These are phyloP conservation scores for Zoanthus gigantus DNA, from an alignment of 92 coral and sea anemone genomes.

Conservation along the genomic window DNA sequence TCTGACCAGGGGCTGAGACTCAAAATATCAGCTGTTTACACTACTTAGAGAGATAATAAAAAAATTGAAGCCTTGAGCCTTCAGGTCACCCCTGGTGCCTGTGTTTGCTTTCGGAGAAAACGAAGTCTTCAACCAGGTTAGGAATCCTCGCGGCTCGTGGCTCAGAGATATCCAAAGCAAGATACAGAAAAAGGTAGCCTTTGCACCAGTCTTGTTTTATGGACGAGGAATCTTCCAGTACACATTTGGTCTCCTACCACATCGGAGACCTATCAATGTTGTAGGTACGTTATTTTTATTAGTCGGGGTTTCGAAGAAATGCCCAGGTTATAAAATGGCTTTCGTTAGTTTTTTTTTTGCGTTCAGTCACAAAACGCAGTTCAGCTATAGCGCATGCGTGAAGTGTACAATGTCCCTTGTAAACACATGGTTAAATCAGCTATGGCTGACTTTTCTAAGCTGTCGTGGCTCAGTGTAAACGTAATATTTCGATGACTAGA, in stretches of 20 bases:
- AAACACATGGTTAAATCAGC: too few species aligned
- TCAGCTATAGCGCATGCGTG: too few species aligned
- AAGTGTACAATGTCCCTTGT: too few species aligned
- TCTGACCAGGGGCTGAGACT: too few species aligned
- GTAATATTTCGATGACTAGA: too few species aligned
- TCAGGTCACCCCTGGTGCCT: slow-evolving; percentile 93
- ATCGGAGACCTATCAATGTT: slow-evolving; percentile 89
- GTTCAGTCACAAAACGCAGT: too few species aligned
- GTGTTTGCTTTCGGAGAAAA: slow-evolving; percentile 97
- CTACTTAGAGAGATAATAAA: neutral
- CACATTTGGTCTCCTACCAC: slow-evolving; percentile 90
- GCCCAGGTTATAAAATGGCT: too few species aligned
- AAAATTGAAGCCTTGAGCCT: neutral
- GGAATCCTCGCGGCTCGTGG: slow-evolving; percentile 94
- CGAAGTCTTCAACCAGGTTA: slow-evolving; percentile 91
- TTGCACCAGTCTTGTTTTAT: slow-evolving; percentile 92
- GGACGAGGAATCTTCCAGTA: slow-evolving; percentile 96
- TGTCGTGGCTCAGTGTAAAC: too few species aligned
- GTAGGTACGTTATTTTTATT: slow-evolving; percentile 75
- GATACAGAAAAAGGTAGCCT: slow-evolving; percentile 90
- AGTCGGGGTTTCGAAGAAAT: too few species aligned
- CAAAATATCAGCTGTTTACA: neutral
- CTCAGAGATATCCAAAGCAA: slow-evolving; percentile 86
- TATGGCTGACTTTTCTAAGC: too few species aligned
- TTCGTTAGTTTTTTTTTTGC: too few species aligned